phyloP scores from a whole-genome alignment of 1,140 invertebrate genomes.

The Pectinophora gossypiella region DNA sequence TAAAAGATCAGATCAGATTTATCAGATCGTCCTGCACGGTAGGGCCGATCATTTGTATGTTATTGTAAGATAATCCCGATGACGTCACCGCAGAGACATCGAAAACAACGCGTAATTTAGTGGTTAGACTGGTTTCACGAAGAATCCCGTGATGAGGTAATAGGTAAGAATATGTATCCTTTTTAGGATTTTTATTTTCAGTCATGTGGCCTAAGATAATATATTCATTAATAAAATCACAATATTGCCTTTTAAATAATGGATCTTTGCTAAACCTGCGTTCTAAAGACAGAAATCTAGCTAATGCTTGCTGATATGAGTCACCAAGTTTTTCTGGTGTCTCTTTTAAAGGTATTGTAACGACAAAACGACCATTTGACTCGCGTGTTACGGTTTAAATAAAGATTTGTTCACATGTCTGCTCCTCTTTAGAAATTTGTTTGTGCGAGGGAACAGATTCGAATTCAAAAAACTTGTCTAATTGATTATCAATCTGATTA shows the following conservation, averaged over 20 bases:
- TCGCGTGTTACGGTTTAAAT: conserved; percentile 8
- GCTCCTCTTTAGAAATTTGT: conserved; percentile 18
- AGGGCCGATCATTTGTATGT: conserved; percentile 29
- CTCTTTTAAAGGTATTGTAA: conserved; percentile 6
- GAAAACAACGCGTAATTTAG: conserved; percentile 33
- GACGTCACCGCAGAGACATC: conserved; percentile 21
- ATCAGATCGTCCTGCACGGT: conserved; percentile 47
- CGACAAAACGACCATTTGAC: conserved; percentile 15
- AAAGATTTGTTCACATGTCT: conserved; percentile 16
- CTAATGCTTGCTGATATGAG: conserved; percentile 2
- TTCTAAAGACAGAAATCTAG: conserved; percentile 6
- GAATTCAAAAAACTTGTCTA: conserved; percentile 5
- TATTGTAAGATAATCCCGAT: conserved; percentile 17
- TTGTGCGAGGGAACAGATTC: too few species aligned
- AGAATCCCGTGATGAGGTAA: conserved; percentile 46
- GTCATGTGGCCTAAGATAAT: conserved; percentile 7
- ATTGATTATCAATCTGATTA: conserved; percentile 1
- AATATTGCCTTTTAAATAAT: conserved; percentile 2
- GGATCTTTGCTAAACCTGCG: conserved; percentile 7
- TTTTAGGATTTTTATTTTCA: conserved; percentile 2
- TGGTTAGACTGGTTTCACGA: conserved; percentile 22
- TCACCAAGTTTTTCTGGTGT: background rate
- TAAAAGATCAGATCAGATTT: conserved; percentile 34
- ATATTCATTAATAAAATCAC: conserved; percentile 8
- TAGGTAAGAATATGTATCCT: conserved; percentile 21